A percentile compares a stretch with the other conserved stretches of the same genome.
phyloP scores from a whole-genome alignment of 1,140 invertebrate genomes.

The Meloidogyne floridensis region DNA sequence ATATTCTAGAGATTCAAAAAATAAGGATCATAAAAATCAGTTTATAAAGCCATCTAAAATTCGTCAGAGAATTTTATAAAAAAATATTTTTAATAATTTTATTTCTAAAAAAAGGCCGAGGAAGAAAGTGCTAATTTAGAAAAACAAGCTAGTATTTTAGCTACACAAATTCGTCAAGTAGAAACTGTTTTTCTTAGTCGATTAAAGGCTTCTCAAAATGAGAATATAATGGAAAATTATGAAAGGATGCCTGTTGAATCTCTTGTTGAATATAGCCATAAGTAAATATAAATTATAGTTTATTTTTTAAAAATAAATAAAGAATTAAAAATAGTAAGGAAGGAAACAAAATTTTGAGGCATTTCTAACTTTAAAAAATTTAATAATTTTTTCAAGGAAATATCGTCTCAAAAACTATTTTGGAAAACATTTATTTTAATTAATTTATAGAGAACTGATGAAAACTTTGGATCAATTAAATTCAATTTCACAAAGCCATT shows the following conservation, averaged over 20 bases:
- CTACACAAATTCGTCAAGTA: slow-evolving; percentile 53
- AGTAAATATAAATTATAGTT: neutral
- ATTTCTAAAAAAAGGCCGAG: slow-evolving; percentile 39
- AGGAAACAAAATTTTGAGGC: too few relatives aligned
- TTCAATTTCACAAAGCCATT: slow-evolving; percentile 13
- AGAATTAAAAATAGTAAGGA: too few relatives aligned
- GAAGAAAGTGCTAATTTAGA: slow-evolving; percentile 27
- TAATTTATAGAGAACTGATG: slow-evolving; percentile 38
- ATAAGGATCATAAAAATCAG: too few relatives aligned
- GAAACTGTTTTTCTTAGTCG: slow-evolving; percentile 45
- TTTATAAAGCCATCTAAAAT: too few relatives aligned
- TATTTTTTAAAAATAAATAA: too few relatives aligned
- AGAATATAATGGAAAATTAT: slow-evolving; percentile 21
- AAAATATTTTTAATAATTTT: too few relatives aligned
- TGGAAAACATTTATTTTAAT: neutral
- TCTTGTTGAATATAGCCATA: neutral
- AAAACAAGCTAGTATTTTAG: slow-evolving; percentile 40
- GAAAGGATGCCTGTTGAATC: neutral
- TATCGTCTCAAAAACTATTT: too few relatives aligned
- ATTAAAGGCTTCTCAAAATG: slow-evolving; percentile 47
- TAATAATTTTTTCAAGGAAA: too few relatives aligned
- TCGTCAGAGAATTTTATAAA: too few relatives aligned
- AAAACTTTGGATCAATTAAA: slow-evolving; percentile 39
- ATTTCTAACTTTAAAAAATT: too few relatives aligned
- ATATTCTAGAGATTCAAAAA: too few relatives aligned